phyloP scores from a whole-genome alignment of 2,113 vertebrate species.

The Pelobates fuscus region DNA sequence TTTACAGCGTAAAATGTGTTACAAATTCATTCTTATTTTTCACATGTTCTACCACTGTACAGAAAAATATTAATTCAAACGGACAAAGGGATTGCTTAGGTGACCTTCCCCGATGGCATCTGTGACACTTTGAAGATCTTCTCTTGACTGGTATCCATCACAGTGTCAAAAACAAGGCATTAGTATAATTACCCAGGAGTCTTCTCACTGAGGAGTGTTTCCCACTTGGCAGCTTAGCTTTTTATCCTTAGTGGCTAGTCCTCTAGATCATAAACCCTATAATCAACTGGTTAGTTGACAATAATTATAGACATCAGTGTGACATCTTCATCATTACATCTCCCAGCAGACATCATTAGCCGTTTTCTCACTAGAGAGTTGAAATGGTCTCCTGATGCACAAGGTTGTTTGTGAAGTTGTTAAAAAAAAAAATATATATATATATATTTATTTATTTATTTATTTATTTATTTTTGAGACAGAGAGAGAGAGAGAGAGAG shows the following conservation, averaged over 20 bases:
- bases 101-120: not conserved
- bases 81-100: not conserved
- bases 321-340: constrained; percentile 36
- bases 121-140: constrained; percentile 2
- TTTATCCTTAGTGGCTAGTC: constrained; percentile 26
- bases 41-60: too few relatives aligned
- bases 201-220: constrained; percentile 10
- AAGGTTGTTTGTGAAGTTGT: constrained; percentile 51
- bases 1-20: too few relatives aligned
- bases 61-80: not conserved
- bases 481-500: too few relatives aligned
- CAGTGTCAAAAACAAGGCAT: constrained; percentile 24
- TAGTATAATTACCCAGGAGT: constrained; percentile 21
- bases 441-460: too few relatives aligned
- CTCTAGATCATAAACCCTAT: constrained; percentile 46
- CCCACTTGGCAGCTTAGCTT: constrained; percentile 25
- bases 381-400: constrained; percentile 38
- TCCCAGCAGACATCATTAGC: constrained; percentile 47
- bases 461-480: too few relatives aligned
- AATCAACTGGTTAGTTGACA: constrained; percentile 62
- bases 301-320: constrained; percentile 51
- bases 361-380: constrained; percentile 55
- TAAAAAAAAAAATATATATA: constrained; percentile 11
- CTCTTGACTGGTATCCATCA: constrained; percentile 7
- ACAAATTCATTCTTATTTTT: too few relatives aligned